Evolutionary conservation across 1,140 invertebrate species (phyloP), one percentile per base, ranked within the genome.

Genomic region (Cydia splendana): DNA sequence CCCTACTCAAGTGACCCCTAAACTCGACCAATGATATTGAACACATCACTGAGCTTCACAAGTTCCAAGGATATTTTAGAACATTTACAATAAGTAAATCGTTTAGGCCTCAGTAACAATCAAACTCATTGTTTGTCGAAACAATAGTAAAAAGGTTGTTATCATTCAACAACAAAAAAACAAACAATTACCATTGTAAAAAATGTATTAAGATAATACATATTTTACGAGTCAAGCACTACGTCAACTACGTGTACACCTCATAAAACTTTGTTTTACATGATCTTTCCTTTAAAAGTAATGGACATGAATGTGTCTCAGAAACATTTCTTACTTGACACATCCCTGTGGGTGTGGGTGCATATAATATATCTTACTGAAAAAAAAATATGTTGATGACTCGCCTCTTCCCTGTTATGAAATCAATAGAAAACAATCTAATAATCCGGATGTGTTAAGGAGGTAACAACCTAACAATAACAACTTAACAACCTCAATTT

Each of bases 1-100:
- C 80, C 71, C 57, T 71, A 2, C 65, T 74, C 75, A 76, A 78
- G 30, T 71, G 67, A 71, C 67, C 67, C 77, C 77, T 69, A 20
- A 38, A 71, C 20, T 53, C 67, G 34, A 45, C 74, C 74, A 65
- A 74, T 74, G 42, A 51, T 74, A 71, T 71, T 71, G 67, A 71
- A 42, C 34, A 42, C 67, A 71, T 71, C 67, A 38, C 15, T 71
- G 30, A 71, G 7, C 30, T 71, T 71, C 34, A 71, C 38, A 42
- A n/a, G 20, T 15, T 38, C 34, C 34, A 71, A 71, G 67, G 30
- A 71, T 71, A 18, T 38, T 38, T 38, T 34, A 42, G n/a, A n/a
- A 38, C 67, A 24, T 24, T 62, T 24, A 24, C 57, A 24, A 71
- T 10, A 24, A 24, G 24, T 24, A n/a, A 45, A 71, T 2, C 9